Conservation (phyloP, 2,113 vertebrate species). For the Mus spicilegus region DNA sequence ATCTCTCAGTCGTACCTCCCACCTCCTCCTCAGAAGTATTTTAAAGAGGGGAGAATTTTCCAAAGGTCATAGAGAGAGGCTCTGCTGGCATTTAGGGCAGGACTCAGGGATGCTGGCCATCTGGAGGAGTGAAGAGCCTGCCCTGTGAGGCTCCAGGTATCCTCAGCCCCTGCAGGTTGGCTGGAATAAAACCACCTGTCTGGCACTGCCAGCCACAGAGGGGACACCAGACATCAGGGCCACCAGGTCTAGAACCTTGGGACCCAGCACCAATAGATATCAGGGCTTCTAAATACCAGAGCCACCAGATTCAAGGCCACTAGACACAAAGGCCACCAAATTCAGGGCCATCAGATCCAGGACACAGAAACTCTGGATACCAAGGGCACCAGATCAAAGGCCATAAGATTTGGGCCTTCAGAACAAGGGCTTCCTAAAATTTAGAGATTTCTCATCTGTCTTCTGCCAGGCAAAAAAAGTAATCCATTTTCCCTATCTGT, state of each 20-base stretch:
- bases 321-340: not conserved
- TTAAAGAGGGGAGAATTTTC: no score
- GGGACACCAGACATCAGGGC: not conserved
- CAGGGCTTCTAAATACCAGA: not conserved
- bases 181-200: not conserved
- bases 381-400: not conserved
- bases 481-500: not conserved
- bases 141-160: rapidly evolving
- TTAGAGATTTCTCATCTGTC: not conserved
- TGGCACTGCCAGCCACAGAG: not conserved
- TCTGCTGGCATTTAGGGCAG: not conserved
- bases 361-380: not conserved
- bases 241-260: no score
- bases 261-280: no score
- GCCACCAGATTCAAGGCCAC: not conserved
- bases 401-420: not conserved
- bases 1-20: rapidly evolving
- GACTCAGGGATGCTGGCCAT: rapidly evolving
- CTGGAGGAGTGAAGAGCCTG: no score
- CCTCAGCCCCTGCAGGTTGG: not conserved
- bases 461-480: not conserved
- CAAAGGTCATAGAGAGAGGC: no score
- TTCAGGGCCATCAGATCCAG: not conserved
- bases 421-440: not conserved
- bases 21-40: not conserved